These are phyloP conservation scores for Manis crassicaudata DNA, from an alignment of 2,797 vertebrate genomes.

Conservation along the genomic window DNA sequence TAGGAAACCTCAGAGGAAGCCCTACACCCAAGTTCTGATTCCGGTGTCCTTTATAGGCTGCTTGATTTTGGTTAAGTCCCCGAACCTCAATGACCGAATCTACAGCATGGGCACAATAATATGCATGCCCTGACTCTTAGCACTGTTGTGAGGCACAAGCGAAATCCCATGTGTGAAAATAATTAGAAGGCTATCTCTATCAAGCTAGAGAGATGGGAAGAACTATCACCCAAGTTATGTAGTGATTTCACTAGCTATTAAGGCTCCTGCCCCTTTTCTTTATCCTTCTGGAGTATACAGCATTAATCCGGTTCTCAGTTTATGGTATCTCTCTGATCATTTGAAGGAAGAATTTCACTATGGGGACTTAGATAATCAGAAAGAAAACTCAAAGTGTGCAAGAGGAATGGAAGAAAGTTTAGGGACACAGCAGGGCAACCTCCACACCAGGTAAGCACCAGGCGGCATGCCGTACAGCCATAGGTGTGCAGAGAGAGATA, in stretches of 20 bases:
- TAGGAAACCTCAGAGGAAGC: not conserved
- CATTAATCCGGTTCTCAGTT: not conserved
- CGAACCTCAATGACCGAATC: not conserved
- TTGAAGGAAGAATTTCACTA: not conserved
- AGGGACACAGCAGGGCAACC: not conserved
- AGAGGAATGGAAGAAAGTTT: not conserved
- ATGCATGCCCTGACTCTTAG: not conserved
- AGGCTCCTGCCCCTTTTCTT: not conserved
- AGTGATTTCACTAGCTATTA: not conserved
- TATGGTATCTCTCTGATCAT: not conserved
- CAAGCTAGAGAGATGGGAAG: not conserved
- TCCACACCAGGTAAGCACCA: not conserved
- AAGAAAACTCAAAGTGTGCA: not conserved
- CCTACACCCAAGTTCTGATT: not conserved
- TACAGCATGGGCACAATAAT: not conserved
- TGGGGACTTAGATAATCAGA: not conserved
- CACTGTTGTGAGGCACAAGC: not conserved
- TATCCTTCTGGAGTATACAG: not conserved
- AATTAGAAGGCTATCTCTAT: not conserved
- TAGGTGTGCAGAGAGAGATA: not conserved
- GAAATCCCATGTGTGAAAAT: not conserved
- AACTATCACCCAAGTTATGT: not conserved
- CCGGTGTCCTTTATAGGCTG: not conserved
- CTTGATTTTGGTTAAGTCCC: not conserved
- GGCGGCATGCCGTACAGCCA: fast-evolving